Base-by-base conservation (phyloP, 1,140 invertebrate genomes). In the Trachelipus rathkii region DNA sequence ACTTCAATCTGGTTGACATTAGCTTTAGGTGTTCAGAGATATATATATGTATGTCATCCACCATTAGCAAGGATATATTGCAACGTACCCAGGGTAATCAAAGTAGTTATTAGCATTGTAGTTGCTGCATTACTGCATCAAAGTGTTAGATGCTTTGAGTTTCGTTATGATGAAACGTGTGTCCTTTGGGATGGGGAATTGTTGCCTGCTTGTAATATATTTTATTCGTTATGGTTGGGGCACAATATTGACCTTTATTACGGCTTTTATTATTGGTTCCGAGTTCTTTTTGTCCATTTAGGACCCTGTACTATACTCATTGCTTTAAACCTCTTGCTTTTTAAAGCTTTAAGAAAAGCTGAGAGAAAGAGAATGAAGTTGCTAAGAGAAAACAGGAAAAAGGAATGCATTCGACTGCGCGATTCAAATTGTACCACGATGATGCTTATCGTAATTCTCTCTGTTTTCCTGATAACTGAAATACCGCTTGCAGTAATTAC, bases 391-490 rank as follows among this genome's bases (percentile, higher is more conserved):
- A 76, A 78, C 82, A 91, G 92, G 75, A 93, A 95, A 83, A 94
- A 93, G 84, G 88, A 92, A 76, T 86, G 86, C 79, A 85, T 85
- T 75, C 93, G 92, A 83, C 69, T 78, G 13, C 87, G 91, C 44
- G 95, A 95, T 83, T 92, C 91, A 7, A 96, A 97, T 83, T 96
- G 93, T 83, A 97, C 95, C 0, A 96, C 94, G 0, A 84, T 96
- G 8, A 97, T 97, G 95, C 86, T 97, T 5, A 96, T 97, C 15
- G 93, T 95, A 5, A 94, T 97, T 0, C 95, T 97, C 0, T 92
- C 93, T 0, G 93, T 96, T 0, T 97, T 97, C 84, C 87, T 97
- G 0, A 86, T 93, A 76, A 94, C 95, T 0, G 95, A 97, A 84
- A 92, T 96, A 76, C 95, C 95, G 0, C 87, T 96, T 45, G 95